Evolutionary conservation across 2,888 invertebrate genomes (phyloP).

Genomic region (Pristionchus exspectatus): DNA sequence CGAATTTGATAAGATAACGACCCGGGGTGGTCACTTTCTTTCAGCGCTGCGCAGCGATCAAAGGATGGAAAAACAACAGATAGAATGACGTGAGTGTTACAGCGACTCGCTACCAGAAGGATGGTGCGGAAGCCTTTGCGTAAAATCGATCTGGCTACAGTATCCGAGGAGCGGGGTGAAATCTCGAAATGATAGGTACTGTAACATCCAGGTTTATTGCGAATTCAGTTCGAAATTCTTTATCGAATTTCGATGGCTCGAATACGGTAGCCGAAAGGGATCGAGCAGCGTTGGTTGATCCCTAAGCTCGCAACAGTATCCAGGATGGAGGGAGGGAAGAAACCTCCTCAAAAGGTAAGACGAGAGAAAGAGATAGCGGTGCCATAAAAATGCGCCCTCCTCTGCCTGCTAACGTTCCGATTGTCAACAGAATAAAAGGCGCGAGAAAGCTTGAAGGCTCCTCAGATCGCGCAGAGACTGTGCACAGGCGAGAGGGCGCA

Average conservation of each 20-base stretch:
- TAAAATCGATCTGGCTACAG: neutral
- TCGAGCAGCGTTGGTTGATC: neutral
- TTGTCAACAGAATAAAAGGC: slow-evolving; percentile 54
- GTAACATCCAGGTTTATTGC: neutral
- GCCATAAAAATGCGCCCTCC: slow-evolving; percentile 39
- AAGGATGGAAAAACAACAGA: neutral
- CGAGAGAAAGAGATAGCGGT: slow-evolving; percentile 26
- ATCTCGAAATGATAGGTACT: neutral
- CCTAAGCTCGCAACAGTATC: neutral
- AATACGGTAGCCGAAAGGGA: neutral
- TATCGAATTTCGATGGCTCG: neutral
- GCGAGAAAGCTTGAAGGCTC: slow-evolving; percentile 41
- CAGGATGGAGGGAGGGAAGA: neutral
- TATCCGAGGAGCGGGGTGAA: neutral
- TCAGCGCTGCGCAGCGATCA: neutral
- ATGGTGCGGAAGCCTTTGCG: neutral
- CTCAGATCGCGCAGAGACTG: neutral
- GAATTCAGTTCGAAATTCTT: neutral
- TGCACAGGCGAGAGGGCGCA: slow-evolving; percentile 17
- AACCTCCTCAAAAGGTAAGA: slow-evolving; percentile 12
- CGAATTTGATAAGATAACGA: slow-evolving; percentile 39
- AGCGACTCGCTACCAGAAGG: neutral
- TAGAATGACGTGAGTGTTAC: neutral
- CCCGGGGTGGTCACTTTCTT: neutral
- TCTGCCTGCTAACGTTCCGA: slow-evolving; percentile 42